A percentile compares a stretch with the other conserved stretches of the same genome.
Evolutionary conservation across 2,888 invertebrate genomes (phyloP).

Genomic region (Acronicta psi): DNA sequence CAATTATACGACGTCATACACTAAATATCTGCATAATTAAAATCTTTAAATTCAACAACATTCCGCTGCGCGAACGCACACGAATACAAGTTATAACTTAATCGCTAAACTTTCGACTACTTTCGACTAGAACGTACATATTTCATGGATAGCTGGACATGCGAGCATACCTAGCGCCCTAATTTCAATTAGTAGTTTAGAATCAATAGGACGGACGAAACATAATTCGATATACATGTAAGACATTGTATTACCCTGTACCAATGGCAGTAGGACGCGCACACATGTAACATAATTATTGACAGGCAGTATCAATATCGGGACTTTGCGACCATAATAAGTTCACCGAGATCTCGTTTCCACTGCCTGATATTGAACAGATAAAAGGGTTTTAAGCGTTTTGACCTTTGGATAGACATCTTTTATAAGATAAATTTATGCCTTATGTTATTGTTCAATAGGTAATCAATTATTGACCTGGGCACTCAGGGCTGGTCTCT

Average conservation of each 20-base stretch:
- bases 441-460: too few relatives aligned
- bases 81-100: conserved; percentile 39
- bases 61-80: too few relatives aligned
- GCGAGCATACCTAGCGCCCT: conserved; percentile 42
- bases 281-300: conserved; percentile 50
- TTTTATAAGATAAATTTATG: too few relatives aligned
- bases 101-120: conserved; percentile 27
- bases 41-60: too few relatives aligned
- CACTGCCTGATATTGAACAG: too few relatives aligned
- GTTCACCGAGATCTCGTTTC: too few relatives aligned
- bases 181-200: conserved; percentile 5
- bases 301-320: conserved; percentile 45
- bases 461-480: too few relatives aligned
- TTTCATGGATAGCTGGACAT: conserved; percentile 23
- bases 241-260: conserved; percentile 24
- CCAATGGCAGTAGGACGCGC: conserved; percentile 32
- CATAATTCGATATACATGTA: conserved; percentile 19
- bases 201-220: conserved; percentile 11
- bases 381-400: too few relatives aligned
- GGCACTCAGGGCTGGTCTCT: too few relatives aligned
- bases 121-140: conserved; percentile 10
- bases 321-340: neutral
- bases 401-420: too few relatives aligned
- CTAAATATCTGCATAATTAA: too few relatives aligned
- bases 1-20: too few relatives aligned